Percentiles rank a stretch among this genome's conserved stretches.
phyloP scores from a whole-genome alignment of 1,140 invertebrate genomes.

The Anoplophora glabripennis region DNA sequence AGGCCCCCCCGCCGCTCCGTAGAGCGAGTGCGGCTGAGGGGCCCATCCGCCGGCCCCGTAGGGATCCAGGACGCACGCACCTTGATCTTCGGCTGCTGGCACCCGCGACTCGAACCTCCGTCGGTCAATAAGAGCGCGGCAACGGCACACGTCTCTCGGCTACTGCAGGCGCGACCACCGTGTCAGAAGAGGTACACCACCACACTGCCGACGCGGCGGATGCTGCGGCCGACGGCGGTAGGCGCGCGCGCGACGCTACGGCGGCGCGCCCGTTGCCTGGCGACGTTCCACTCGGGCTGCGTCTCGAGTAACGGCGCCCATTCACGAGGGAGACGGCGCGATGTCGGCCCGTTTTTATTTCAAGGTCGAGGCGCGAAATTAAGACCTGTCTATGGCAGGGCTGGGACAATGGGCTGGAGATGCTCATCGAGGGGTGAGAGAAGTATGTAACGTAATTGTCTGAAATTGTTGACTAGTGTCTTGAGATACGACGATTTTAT shows the following conservation, averaged over 20 bases:
- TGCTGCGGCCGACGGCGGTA: not conserved
- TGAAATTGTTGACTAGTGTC: no score
- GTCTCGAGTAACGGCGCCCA: no score
- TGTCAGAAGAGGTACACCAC: not conserved
- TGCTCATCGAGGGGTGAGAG: no score
- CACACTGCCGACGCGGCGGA: slow-evolving; percentile 4
- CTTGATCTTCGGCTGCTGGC: not conserved
- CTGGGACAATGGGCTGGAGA: no score
- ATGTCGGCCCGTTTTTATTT: no score
- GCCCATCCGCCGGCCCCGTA: slow-evolving; percentile 43
- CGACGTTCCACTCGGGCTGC: no score
- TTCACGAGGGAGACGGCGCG: no score
- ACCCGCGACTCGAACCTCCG: not conserved
- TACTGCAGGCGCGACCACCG: slow-evolving; percentile 4
- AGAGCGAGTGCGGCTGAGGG: slow-evolving; percentile 33
- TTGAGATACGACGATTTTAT: no score
- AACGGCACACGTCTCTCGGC: slow-evolving; percentile 7
- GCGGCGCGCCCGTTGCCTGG: no score
- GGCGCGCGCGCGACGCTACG: slow-evolving; percentile 4
- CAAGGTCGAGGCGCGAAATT: no score
- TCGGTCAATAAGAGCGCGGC: not conserved
- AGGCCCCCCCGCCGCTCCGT: slow-evolving; percentile 37
- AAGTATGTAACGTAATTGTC: no score
- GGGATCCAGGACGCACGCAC: slow-evolving; percentile 43
- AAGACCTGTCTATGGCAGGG: no score